Percentiles rank a stretch among this genome's conserved stretches.
Conservation (phyloP, 2,888 invertebrate genomes). For the Stomorhina lunata region DNA sequence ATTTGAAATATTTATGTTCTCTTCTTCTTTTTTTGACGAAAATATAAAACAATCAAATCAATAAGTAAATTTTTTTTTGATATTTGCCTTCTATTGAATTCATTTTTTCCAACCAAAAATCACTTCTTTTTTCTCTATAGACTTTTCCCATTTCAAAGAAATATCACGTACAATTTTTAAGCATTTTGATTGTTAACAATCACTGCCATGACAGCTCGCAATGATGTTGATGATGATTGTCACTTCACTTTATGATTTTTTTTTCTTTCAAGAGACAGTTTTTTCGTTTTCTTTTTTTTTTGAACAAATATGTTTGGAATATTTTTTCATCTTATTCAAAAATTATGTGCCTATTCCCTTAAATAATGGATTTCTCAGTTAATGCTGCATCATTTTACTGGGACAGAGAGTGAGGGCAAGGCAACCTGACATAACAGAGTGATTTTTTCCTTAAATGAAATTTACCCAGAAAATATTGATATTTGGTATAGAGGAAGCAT, state of each 20-base stretch:
- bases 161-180: constrained; percentile 48
- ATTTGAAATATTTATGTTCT: too few relatives aligned
- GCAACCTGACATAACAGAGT: constrained; percentile 4
- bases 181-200: constrained; percentile 51
- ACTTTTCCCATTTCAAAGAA: too few relatives aligned
- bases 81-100: too few relatives aligned
- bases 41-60: too few relatives aligned
- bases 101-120: too few relatives aligned
- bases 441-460: not conserved
- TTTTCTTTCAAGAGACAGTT: not conserved
- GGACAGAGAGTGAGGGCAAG: too few relatives aligned
- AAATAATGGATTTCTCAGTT: constrained; percentile 28
- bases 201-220: constrained; percentile 32
- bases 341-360: not conserved
- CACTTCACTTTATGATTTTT: constrained; percentile 35
- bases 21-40: too few relatives aligned
- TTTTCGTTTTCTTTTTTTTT: not conserved
- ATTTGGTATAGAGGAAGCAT: not conserved
- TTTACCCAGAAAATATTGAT: not conserved
- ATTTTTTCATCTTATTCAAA: not conserved
- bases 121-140: too few relatives aligned
- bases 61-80: too few relatives aligned
- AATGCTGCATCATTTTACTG: constrained; percentile 29
- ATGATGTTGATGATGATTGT: constrained; percentile 41
- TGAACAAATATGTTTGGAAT: too few relatives aligned